A percentile compares a stretch with the other conserved stretches of the same genome.
Evolutionary conservation across 2,797 vertebrate genomes (phyloP).

Genomic region (Sebastes jordani): DNA sequence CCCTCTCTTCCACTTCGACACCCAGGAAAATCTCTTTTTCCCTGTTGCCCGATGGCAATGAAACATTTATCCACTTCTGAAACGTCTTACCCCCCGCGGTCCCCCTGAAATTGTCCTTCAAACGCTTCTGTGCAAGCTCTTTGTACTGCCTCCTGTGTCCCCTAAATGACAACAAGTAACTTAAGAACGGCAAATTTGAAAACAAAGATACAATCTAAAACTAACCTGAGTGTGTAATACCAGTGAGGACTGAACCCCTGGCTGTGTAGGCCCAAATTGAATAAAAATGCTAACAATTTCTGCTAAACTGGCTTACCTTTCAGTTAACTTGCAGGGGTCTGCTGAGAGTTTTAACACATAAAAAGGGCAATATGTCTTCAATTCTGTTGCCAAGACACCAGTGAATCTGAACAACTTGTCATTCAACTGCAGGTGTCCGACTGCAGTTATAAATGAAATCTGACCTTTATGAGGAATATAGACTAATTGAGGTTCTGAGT

Average conservation of each 20-base stretch:
- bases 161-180: constrained; percentile 20
- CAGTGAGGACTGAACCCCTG: not conserved
- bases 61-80: constrained; percentile 63
- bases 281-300: not conserved
- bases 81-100: constrained; percentile 3
- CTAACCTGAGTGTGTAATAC: constrained; percentile 12
- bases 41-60: constrained; percentile 40
- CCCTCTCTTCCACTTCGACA: constrained; percentile 35
- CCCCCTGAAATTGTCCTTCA: constrained; percentile 54
- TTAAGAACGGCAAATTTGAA: constrained; percentile 2
- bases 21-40: constrained; percentile 40
- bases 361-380: not conserved
- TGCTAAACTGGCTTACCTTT: not conserved
- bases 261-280: not conserved
- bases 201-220: constrained; percentile 27
- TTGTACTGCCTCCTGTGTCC: not conserved
- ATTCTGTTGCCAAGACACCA: not conserved
- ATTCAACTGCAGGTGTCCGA: not conserved
- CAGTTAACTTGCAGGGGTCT: not conserved
- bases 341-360: not conserved
- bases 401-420: not conserved
- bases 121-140: constrained; percentile 29
- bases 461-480: not conserved
- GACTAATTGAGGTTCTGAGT: not conserved
- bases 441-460: not conserved